These are phyloP conservation scores for Amiota minor DNA, from an alignment of 2,888 invertebrate genomes.

Conservation along the genomic window DNA sequence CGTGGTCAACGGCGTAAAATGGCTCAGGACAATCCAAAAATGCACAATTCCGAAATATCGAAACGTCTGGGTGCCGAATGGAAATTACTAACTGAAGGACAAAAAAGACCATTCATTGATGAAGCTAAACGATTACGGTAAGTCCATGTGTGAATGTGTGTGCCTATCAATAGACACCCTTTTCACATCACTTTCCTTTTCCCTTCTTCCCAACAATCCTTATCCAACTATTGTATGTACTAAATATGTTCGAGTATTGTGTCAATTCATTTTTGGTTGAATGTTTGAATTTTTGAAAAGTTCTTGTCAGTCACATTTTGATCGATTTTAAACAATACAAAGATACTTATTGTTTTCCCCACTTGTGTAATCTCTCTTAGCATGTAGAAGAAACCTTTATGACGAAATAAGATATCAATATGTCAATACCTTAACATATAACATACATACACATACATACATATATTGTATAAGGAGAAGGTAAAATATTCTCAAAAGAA, in stretches of 20 bases:
- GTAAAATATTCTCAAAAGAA: not conserved
- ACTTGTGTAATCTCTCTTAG: not conserved
- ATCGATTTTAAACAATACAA: conserved; percentile 65
- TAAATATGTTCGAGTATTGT: no score
- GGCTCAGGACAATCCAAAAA: conserved; percentile 94
- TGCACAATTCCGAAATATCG: conserved; percentile 92
- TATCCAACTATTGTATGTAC: no score
- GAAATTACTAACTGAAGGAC: conserved; percentile 90
- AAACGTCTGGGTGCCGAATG: conserved; percentile 93
- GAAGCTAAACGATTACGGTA: conserved; percentile 92
- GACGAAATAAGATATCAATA: no score
- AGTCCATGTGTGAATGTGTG: no score
- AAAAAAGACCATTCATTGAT: conserved; percentile 95
- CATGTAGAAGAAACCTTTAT: no score
- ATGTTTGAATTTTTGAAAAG: conserved; percentile 46
- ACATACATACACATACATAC: no score
- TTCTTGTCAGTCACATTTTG: conserved; percentile 49
- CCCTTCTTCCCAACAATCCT: no score
- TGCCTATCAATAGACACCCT: no score
- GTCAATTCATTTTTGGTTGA: no score
- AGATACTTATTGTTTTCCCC: conserved; percentile 55
- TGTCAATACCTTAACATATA: no score
- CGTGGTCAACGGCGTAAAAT: conserved; percentile 93
- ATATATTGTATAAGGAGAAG: not conserved
- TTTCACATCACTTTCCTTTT: no score